Percentiles rank a stretch among this genome's conserved stretches.
Evolutionary conservation across 1,140 invertebrate genomes (phyloP).

Genomic region (Eumaeus atala): DNA sequence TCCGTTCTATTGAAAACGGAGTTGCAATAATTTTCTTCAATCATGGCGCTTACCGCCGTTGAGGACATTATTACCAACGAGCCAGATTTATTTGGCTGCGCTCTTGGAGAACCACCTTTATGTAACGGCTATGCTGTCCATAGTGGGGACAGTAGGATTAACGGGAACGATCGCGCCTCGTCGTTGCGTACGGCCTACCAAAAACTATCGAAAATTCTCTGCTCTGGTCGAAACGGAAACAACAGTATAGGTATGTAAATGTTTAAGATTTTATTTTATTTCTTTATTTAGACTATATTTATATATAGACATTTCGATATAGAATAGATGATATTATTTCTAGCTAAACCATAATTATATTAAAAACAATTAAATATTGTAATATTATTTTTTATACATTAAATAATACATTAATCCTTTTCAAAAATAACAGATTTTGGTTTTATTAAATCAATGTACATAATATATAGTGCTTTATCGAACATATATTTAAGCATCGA

Average conservation of each 20-base stretch:
- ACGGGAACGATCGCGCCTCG: constrained; percentile 9
- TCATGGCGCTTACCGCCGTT: constrained; percentile 17
- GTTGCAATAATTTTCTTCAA: not conserved
- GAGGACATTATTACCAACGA: constrained; percentile 4
- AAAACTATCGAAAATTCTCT: constrained; percentile 32
- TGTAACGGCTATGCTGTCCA: not conserved
- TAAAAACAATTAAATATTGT: too few relatives aligned
- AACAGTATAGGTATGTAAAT: constrained; percentile 14
- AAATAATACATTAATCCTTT: too few relatives aligned
- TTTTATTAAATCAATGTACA: too few relatives aligned
- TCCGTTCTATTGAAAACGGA: not conserved
- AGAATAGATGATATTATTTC: too few relatives aligned
- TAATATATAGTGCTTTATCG: too few relatives aligned
- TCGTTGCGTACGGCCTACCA: constrained; percentile 30
- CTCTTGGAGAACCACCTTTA: not conserved
- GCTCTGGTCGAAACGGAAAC: constrained; percentile 20
- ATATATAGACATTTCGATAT: too few relatives aligned
- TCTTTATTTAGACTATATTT: not conserved
- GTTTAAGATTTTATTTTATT: not conserved
- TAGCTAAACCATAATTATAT: too few relatives aligned
- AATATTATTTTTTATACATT: too few relatives aligned
- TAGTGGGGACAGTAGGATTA: not conserved
- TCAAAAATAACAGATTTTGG: too few relatives aligned
- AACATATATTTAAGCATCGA: too few relatives aligned
- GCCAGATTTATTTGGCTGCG: constrained; percentile 2